phyloP scores from a whole-genome alignment of 2,888 invertebrate genomes.

The Flabesymbios commensalis region DNA sequence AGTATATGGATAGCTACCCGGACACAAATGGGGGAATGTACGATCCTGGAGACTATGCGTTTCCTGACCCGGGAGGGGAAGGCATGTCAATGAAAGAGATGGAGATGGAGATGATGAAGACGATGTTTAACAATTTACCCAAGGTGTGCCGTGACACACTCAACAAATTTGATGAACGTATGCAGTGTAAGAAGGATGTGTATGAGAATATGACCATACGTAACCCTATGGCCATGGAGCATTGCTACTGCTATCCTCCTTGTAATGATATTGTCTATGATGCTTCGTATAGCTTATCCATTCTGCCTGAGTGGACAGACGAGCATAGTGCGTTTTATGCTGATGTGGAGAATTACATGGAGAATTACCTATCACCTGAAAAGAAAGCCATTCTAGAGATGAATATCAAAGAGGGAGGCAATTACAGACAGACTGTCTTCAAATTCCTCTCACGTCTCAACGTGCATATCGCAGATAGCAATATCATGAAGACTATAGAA shows the following conservation, averaged over 20 bases:
- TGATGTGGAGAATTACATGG: slow-evolving; percentile 21
- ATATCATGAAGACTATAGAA: slow-evolving; percentile 40
- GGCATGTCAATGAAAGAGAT: no score
- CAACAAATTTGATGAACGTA: no score
- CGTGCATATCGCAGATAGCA: slow-evolving; percentile 39
- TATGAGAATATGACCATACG: slow-evolving; percentile 37
- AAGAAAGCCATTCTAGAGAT: not conserved
- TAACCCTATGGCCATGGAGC: slow-evolving; percentile 33
- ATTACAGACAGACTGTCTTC: slow-evolving; percentile 9
- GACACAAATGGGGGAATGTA: no score
- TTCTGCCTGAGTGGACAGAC: slow-evolving; percentile 29
- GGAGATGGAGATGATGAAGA: no score
- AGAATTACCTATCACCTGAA: not conserved
- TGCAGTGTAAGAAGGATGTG: slow-evolving; percentile 34
- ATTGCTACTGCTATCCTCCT: slow-evolving; percentile 36
- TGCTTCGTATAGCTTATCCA: slow-evolving; percentile 35
- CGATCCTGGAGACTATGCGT: no score
- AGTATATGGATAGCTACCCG: no score
- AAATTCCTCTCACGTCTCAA: slow-evolving; percentile 32
- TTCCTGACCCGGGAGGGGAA: no score
- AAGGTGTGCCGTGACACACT: no score
- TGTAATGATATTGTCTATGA: slow-evolving; percentile 38
- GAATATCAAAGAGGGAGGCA: slow-evolving; percentile 5
- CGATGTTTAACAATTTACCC: no score
- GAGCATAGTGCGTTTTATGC: slow-evolving; percentile 35